Evolutionary conservation across 2,888 invertebrate species (phyloP), one percentile per base, ranked within the genome.

Genomic region (Steromphala cineraria): DNA sequence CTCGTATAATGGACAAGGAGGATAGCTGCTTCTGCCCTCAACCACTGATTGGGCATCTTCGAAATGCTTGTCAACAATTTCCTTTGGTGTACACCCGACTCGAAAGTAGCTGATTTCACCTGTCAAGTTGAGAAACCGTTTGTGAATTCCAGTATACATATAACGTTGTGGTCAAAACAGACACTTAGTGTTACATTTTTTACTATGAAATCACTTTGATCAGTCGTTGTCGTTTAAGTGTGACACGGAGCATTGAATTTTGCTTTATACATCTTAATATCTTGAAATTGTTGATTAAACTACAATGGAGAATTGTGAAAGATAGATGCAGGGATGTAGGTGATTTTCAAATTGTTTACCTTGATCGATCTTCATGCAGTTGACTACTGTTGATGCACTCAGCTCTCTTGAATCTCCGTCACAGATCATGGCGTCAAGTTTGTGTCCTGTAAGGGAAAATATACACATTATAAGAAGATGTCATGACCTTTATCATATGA

Each of bases 311-410:
- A n/a, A n/a, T n/a, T n/a, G n/a, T n/a, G n/a, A n/a, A n/a, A n/a
- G n/a, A n/a, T 36, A 36, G 4, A 36, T 2, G 2, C 5, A 46
- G 46, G 46, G 10, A 46, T 10, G 46, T n/a, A n/a, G 13, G 46
- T 1, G 10, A 10, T 10, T 10, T 46, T 4, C 10, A 46, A 4
- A 46, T 10, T 13, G 10, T 46, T 76, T 82, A 89, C 89, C 89
- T 86, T 89, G 77, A 53, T 87, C 86, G 17, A 89, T 88, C 19
- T 88, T 87, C 46, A 85, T 21, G 74, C 89, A 89, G 83, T 85
- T 89, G 46, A 89, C 89, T 0, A 89, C 89, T n/a, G 89, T 89
- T 0, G 89, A 89, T 13, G 89, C 86, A n/a, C 83, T 83, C n/a
- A 85, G 74, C 79, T 89, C 87, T 55, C 84, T 83, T 7, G 89